These are phyloP conservation scores for Rhea pennata DNA, from an alignment of 2,113 vertebrate species.

Conservation along the genomic window DNA sequence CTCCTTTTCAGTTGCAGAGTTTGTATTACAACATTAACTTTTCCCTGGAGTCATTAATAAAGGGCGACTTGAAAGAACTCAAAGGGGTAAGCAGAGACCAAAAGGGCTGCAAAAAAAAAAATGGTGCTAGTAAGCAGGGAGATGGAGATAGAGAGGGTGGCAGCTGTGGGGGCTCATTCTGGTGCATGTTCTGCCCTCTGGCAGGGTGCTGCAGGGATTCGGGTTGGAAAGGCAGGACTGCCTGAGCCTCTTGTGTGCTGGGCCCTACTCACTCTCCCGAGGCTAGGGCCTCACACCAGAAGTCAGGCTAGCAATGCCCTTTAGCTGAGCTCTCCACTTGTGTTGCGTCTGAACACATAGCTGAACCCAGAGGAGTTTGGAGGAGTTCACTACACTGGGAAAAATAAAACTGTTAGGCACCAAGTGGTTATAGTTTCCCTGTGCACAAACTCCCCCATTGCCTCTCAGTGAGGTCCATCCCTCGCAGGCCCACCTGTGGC, in stretches of 20 bases:
- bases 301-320: neutral
- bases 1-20: conserved; percentile 73
- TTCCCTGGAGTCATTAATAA: conserved; percentile 76
- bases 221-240: neutral
- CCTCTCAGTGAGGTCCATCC: neutral
- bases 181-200: too few relatives aligned
- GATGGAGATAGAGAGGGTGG: neutral
- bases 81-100: conserved; percentile 73
- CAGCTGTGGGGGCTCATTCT: neutral
- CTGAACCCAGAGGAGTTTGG: neutral
- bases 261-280: neutral
- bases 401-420: neutral
- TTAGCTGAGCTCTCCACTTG: neutral
- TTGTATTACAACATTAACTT: conserved; percentile 79
- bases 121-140: neutral
- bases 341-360: neutral
- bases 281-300: neutral
- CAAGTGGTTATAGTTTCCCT: neutral
- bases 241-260: neutral
- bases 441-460: neutral
- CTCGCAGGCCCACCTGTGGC: neutral
- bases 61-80: conserved; percentile 78
- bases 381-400: neutral
- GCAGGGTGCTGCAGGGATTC: neutral
- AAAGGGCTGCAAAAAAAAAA: neutral